Base-by-base conservation (phyloP, 2,888 invertebrate genomes). In the Lithodes maja region DNA sequence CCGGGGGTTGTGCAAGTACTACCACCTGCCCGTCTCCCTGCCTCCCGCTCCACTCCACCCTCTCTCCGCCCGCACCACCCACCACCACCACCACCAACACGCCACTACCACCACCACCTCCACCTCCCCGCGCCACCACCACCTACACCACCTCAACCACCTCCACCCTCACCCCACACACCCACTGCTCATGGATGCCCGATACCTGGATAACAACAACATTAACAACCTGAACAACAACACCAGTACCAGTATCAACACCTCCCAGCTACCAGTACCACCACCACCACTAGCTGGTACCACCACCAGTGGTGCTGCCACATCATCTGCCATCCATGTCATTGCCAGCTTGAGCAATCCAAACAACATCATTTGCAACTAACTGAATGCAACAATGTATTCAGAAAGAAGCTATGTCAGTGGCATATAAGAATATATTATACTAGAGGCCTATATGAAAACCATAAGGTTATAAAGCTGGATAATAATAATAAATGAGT, bases 1-100 rank as follows among this genome's bases (percentile, higher is more conserved):
- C 94, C 97, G 98, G 95, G 96, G 97, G 95, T 96, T 97, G 95
- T 98, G 98, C 96, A 98, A 98, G 96, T 98, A 97, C 96, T 98
- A 98, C 96, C 98, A 98, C 96, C 97, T 98, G 96, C 98, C 98
- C 93, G 96, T 97, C 94, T 96, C 96, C 94, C 95, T 97, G 95
- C 97, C 97, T 94, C 97, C 97, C 94, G 97, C 97, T 93, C 95
- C 96, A 93, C 95, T 96, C 93, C 96, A 96, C 96, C 96, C 96
- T 93, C 95, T 95, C 94, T 86, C 83, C 89, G 83, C 85, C 82
- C 85, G 84, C 85, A 74, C 83, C 87, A 82, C 68, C 78, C 85
- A 77, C 89, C 61, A 81, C 85, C 79, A 82, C 85, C 89, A 85
- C 83, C 86, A 89, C 83, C 69, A 74, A 79, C 86, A 85, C 86